Percentiles rank a stretch among this genome's conserved stretches.
Evolutionary conservation across 2,113 vertebrate genomes (phyloP).

Genomic region (Protomyctophum bolini): DNA sequence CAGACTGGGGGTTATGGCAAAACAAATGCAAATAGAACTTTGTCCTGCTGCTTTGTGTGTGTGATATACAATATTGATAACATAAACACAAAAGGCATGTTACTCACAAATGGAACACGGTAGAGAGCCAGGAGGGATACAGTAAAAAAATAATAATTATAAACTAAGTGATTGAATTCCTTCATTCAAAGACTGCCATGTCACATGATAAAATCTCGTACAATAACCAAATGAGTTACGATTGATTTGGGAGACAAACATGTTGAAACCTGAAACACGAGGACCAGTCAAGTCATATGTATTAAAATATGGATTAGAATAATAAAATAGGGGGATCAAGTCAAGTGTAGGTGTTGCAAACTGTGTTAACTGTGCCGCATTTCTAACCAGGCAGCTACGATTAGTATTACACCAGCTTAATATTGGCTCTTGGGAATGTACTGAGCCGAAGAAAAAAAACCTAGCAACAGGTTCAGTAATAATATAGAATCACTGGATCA

Average conservation of each 20-base stretch:
- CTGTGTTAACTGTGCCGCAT: not conserved
- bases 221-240: not conserved
- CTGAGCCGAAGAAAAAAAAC: too few species aligned
- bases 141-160: not conserved
- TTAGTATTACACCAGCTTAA: not conserved
- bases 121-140: not conserved
- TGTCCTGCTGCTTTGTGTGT: not conserved
- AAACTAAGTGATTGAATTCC: not conserved
- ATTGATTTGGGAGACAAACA: constrained; percentile 11
- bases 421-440: not conserved
- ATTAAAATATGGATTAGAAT: not conserved
- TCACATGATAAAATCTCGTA: not conserved
- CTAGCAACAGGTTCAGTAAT: not conserved
- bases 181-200: not conserved
- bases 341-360: not conserved
- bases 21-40: not conserved
- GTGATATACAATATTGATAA: not conserved
- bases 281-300: not conserved
- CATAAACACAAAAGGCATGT: not conserved
- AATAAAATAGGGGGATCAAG: not conserved
- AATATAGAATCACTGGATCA: too few species aligned
- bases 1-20: not conserved
- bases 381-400: not conserved
- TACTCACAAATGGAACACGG: not conserved
- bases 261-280: constrained; percentile 6